Evolutionary conservation across 2,113 vertebrate species (phyloP), one percentile per base, ranked within the genome.

Genomic region (Phasianus colchicus): DNA sequence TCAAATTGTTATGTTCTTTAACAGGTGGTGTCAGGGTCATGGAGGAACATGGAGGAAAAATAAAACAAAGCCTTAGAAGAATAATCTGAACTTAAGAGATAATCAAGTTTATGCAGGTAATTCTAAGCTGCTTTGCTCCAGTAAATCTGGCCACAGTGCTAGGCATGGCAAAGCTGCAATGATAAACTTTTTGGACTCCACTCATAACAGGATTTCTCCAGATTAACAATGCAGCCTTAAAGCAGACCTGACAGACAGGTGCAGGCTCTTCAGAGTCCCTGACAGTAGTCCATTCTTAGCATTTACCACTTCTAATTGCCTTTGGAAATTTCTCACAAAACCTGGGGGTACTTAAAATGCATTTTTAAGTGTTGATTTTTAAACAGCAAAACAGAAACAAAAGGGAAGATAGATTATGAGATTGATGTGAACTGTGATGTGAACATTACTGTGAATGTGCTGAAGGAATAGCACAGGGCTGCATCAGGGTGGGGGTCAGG

Each of bases 101-200:
- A 80, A 88, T 67, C 8, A 11, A 89, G 57, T 91, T 87, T 70
- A 60, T 72, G 82, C 47, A 90, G 70, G 54, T 54, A 89, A 89
- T 82, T 89, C 47, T 86, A 94, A 88, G 38, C 14, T 55, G 63
- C 83, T 97, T 92, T 96, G n/a, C 83, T 75, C 34, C 60, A 74
- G 42, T 77, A 91, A 82, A 85, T 78, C 50, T 60, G 81, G 58
- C 63, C 45, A 30, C 34, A 80, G 20, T 54, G 69, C 36, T 36
- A 78, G 61, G 52, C 43, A 48, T 40, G 36, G 91, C 57, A 94
- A 86, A 95, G 58, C 85, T 88, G 43, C 76, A 52, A 71, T 7
- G 15, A 78, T 74, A 67, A 90, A 92, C 19, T 88, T 89, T 83
- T 69, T 61, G 52, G 76, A 78, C 40, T 85, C 43, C 8, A 13